Evolutionary conservation across 2,113 vertebrate species (phyloP).

Genomic region (Diadophis punctatus): DNA sequence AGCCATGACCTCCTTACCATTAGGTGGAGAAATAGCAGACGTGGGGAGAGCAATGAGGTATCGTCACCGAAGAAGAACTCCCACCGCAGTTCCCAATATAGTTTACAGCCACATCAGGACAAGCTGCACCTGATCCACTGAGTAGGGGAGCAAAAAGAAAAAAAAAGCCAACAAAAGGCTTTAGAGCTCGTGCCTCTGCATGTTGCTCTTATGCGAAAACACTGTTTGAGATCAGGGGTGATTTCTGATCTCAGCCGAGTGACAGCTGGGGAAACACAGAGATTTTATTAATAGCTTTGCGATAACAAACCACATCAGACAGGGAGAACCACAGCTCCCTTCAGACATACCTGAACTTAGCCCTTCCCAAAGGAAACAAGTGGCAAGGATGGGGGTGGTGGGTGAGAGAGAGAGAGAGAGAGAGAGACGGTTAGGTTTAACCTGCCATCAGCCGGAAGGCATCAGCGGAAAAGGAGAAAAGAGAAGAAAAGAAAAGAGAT

Average conservation of each 20-base stretch:
- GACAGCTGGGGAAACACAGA: constrained; percentile 5
- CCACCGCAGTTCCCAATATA: not conserved
- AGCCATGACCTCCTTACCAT: not conserved
- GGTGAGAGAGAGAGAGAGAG: not conserved
- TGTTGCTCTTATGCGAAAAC: not conserved
- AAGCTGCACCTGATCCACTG: not conserved
- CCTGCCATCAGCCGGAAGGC: not conserved
- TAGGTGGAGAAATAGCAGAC: not conserved
- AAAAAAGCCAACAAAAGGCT: not conserved
- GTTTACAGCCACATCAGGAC: not conserved
- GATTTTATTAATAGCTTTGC: constrained; percentile 6
- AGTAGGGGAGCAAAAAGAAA: not conserved
- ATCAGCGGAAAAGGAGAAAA: not conserved
- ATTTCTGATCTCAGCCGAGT: not conserved
- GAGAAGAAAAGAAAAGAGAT: not conserved
- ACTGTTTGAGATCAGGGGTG: not conserved
- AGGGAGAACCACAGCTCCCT: not conserved
- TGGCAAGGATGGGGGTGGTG: not conserved
- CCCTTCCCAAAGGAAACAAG: not conserved
- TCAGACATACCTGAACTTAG: not conserved
- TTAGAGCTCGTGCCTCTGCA: not conserved
- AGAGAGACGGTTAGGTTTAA: not conserved
- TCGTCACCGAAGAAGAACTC: not conserved
- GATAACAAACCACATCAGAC: not conserved
- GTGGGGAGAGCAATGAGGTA: not conserved